These are phyloP conservation scores for Stenodema calcarata DNA, from an alignment of 2,888 invertebrate species.

Conservation along the genomic window DNA sequence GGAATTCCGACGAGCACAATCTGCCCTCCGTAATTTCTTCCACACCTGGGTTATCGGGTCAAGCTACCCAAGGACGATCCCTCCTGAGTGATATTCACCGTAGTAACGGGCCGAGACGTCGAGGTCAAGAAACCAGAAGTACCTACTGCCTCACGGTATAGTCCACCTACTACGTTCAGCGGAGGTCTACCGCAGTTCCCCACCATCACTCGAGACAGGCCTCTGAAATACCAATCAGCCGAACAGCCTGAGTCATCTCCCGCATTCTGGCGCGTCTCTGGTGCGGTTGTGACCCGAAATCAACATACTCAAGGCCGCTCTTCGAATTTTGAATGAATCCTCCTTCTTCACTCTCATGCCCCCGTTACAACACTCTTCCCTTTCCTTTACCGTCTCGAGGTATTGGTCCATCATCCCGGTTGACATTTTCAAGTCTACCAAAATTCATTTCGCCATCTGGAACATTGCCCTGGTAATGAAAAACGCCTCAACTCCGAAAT, in stretches of 20 bases:
- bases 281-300: neutral
- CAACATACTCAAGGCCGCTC: neutral
- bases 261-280: neutral
- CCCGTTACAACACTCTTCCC: too few relatives aligned
- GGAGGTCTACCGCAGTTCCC: neutral
- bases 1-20: too few relatives aligned
- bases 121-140: neutral
- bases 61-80: neutral
- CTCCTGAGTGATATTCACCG: neutral
- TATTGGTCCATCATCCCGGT: too few relatives aligned
- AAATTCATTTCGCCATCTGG: too few relatives aligned
- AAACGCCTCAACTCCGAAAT: too few relatives aligned
- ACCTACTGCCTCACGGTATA: neutral
- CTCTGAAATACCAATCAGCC: neutral
- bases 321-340: neutral
- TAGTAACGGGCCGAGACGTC: neutral
- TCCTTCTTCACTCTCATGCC: neutral
- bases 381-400: too few relatives aligned
- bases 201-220: neutral
- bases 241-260: neutral
- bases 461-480: too few relatives aligned
- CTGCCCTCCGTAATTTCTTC: neutral
- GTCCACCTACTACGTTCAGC: neutral
- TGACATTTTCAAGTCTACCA: too few relatives aligned
- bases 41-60: neutral